Evolutionary conservation across 1,140 invertebrate species (phyloP), one percentile per base, ranked within the genome.

Genomic region (Eriosoma lanigerum): DNA sequence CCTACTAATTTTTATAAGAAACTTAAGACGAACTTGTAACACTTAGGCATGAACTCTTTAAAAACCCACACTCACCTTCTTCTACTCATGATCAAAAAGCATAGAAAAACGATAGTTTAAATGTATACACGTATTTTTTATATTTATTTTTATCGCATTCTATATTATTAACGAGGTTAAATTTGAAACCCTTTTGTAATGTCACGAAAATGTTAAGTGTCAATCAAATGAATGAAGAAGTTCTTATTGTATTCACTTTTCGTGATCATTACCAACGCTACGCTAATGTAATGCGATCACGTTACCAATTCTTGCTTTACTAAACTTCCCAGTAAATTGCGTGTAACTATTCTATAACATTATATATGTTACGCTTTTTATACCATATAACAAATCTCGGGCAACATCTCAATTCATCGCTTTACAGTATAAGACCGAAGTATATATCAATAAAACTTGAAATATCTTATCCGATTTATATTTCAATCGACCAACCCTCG

Each of bases 121-220:
- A 38, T 38, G 32, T 38, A n/a, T n/a, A n/a, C n/a, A 38, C 32
- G 32, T 38, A 38, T 38, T 4, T 4, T 38, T 4, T 38, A 8
- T 38, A 38, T 38, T 38, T 38, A 38, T 38, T 38, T 38, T 38
- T 38, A 38, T 38, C 8, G 32, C 8, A 8, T 3, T 4, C 32
- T 4, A 38, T 38, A 38, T 8, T 38, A 38, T 38, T 38, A 38
- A 38, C 8, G n/a, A n/a, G n/a, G 26, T 17, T 19, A 12, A n/a
- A 13, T 66, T 44, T 21, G 64, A 15, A 21, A 46, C 13, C 44
- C 32, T 13, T 46, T 6, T 13, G 19, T 32, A 38, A 21, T 3
- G 9, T 64, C 32, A 52, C 32, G 32, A 64, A 64, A 64, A 64
- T 21, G n/a, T 66, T 46, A 13, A 66, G n/a, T 13, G 32, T 66